Evolutionary conservation across 2,113 vertebrate species (phyloP).

Genomic region (Martes martes): DNA sequence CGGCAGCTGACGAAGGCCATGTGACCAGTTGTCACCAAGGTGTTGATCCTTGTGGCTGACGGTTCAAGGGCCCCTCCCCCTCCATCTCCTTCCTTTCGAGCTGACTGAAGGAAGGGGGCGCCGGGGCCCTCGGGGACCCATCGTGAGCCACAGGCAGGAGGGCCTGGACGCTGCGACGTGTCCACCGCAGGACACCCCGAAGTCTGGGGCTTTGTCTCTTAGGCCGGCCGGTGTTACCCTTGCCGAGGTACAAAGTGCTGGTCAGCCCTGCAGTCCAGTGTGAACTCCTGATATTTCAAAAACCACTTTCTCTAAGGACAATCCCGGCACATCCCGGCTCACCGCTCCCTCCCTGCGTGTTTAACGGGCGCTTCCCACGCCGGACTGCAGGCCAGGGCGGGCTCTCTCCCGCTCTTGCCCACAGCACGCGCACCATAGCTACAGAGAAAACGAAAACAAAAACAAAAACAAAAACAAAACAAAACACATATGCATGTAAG

Average conservation of each 20-base stretch:
- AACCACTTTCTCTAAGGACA: neutral
- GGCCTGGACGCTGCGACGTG: neutral
- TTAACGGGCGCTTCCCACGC: neutral
- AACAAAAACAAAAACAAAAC: neutral
- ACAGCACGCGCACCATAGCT: rapidly evolving
- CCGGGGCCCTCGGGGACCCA: rapidly evolving
- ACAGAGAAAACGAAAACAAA: neutral
- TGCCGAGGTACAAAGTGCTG: neutral
- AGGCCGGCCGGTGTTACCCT: rapidly evolving
- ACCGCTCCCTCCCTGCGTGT: too few relatives aligned
- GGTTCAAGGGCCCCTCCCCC: neutral
- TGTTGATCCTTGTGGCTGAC: rapidly evolving
- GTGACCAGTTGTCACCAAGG: rapidly evolving
- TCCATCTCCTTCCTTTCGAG: neutral
- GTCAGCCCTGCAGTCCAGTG: rapidly evolving
- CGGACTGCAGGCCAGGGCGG: neutral
- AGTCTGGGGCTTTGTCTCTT: too few relatives aligned
- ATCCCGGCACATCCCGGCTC: neutral
- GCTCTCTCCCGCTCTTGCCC: neutral
- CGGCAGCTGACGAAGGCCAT: rapidly evolving
- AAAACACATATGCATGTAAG: too few relatives aligned
- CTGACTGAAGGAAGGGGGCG: rapidly evolving
- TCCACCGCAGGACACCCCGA: rapidly evolving
- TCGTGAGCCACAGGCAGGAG: rapidly evolving
- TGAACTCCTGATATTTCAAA: too few relatives aligned